A percentile compares a stretch with the other conserved stretches of the same genome.
phyloP scores from a whole-genome alignment of 2,888 invertebrate species.

The Creontiades dilutus region DNA sequence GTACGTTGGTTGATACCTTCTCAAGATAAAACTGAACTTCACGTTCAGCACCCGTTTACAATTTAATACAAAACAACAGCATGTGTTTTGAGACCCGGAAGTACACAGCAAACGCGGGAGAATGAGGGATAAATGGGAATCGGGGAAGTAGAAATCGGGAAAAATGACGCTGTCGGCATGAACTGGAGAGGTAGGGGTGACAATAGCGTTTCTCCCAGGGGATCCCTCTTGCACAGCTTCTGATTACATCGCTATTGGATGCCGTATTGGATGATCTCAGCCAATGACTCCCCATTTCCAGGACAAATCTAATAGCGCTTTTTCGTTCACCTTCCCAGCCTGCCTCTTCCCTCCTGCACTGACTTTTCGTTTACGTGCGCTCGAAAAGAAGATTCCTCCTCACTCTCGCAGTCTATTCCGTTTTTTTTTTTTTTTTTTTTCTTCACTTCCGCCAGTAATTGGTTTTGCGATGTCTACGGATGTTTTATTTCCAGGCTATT shows the following conservation, averaged over 20 bases:
- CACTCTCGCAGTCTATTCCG: slow-evolving; percentile 20
- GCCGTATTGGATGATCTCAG: slow-evolving; percentile 62
- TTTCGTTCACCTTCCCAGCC: slow-evolving; percentile 40
- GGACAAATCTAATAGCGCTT: slow-evolving; percentile 61
- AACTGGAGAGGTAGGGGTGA: not conserved
- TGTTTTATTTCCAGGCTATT: slow-evolving; percentile 3
- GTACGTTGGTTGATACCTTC: too few relatives aligned
- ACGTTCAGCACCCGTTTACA: too few relatives aligned
- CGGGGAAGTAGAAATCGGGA: not conserved
- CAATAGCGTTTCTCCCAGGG: slow-evolving; percentile 37
- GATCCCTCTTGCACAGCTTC: slow-evolving; percentile 40
- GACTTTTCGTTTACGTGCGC: slow-evolving; percentile 53
- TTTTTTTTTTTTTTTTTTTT: too few relatives aligned
- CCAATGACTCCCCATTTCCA: slow-evolving; percentile 62
- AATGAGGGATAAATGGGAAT: not conserved
- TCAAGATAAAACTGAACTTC: too few relatives aligned
- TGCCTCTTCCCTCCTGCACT: not conserved
- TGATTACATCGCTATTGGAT: slow-evolving; percentile 61
- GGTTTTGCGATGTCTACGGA: not conserved
- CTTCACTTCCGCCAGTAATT: not conserved
- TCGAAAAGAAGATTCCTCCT: slow-evolving; percentile 5
- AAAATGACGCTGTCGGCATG: not conserved
- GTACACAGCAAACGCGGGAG: too few relatives aligned
- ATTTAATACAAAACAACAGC: too few relatives aligned
- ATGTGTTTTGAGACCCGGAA: too few relatives aligned